These are phyloP conservation scores for Drosophila picticornis DNA, from an alignment of 2,888 invertebrate genomes.

Conservation along the genomic window DNA sequence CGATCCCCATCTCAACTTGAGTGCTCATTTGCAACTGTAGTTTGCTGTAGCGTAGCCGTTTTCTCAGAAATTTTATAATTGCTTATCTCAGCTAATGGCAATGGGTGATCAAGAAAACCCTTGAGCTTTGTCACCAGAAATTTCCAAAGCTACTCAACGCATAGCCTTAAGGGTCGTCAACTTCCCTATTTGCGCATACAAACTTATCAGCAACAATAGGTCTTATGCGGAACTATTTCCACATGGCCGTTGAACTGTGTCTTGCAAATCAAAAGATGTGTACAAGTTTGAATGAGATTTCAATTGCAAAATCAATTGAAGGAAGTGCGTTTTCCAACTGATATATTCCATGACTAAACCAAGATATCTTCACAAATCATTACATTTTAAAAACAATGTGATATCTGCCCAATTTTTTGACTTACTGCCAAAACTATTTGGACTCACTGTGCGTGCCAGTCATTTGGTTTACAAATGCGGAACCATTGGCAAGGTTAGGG, in stretches of 20 bases:
- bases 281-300: not conserved
- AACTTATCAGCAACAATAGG: slow-evolving; percentile 30
- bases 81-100: slow-evolving; percentile 30
- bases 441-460: slow-evolving; percentile 37
- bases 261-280: not conserved
- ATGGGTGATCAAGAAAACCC: slow-evolving; percentile 24
- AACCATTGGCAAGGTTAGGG: slow-evolving; percentile 54
- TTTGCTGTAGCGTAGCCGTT: slow-evolving; percentile 7
- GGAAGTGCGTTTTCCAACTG: not conserved
- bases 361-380: not conserved
- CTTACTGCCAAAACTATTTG: not conserved
- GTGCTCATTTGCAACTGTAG: slow-evolving; percentile 22
- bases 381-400: not conserved
- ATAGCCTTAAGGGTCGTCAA: slow-evolving; percentile 51
- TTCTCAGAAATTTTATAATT: slow-evolving; percentile 43
- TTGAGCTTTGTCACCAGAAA: slow-evolving; percentile 55
- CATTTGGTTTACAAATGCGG: slow-evolving; percentile 53
- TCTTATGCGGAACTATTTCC: slow-evolving; percentile 48
- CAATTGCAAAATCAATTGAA: not conserved
- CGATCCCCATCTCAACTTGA: not conserved
- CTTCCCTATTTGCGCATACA: slow-evolving; percentile 52
- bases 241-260: slow-evolving; percentile 12
- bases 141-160: slow-evolving; percentile 39
- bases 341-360: not conserved
- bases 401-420: not conserved